phyloP scores from a whole-genome alignment of 2,113 vertebrate genomes.

The Rhadina sibilatrix region DNA sequence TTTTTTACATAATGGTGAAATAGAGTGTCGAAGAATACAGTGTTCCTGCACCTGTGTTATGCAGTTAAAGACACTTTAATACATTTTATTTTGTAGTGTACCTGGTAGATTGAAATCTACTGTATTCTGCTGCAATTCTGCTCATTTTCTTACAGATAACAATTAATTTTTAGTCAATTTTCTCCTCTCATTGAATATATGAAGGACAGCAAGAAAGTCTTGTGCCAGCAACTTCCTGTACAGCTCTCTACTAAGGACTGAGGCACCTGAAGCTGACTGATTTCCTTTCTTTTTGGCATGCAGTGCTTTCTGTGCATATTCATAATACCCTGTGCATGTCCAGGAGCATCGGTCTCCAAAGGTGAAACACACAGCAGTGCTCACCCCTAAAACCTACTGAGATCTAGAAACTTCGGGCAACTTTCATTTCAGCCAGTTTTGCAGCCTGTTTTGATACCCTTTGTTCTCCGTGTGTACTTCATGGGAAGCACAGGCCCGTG shows the following conservation, averaged over 20 bases:
- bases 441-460: not conserved
- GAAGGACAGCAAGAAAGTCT: not conserved
- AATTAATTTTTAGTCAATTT: not conserved
- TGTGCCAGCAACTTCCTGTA: not conserved
- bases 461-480: not conserved
- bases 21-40: not conserved
- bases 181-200: not conserved
- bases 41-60: not conserved
- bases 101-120: not conserved
- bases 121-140: not conserved
- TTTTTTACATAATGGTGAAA: not conserved
- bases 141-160: not conserved
- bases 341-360: not conserved
- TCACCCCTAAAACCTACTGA: not conserved
- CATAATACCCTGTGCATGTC: rapidly evolving
- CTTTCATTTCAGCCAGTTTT: not conserved
- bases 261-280: not conserved
- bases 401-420: not conserved
- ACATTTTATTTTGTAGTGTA: not conserved
- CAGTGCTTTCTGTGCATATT: rapidly evolving
- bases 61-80: not conserved
- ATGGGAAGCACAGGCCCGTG: not conserved
- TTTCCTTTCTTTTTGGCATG: not conserved
- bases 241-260: not conserved
- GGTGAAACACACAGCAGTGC: rapidly evolving